These are phyloP conservation scores for Shargacucullia verbasci DNA, from an alignment of 2,888 invertebrate species.

Conservation along the genomic window DNA sequence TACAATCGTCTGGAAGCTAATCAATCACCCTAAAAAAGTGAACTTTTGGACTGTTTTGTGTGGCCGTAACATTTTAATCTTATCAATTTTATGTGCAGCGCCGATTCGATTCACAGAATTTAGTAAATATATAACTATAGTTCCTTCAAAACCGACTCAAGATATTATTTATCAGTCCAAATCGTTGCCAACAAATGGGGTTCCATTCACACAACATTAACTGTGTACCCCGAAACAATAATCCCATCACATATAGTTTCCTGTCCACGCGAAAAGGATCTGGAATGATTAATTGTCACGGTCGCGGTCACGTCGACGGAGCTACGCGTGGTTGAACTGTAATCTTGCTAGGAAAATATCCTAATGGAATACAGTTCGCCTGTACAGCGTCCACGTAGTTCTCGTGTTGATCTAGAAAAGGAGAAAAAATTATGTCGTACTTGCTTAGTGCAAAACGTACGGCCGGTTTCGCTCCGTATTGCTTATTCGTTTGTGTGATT, in stretches of 20 bases:
- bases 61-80: too few relatives aligned
- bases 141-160: background rate
- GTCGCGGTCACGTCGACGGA: slow-evolving; percentile 57
- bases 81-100: too few relatives aligned
- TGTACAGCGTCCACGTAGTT: slow-evolving; percentile 3
- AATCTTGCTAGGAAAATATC: slow-evolving; percentile 47
- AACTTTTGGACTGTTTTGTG: too few relatives aligned
- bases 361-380: slow-evolving; percentile 28
- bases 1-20: too few relatives aligned
- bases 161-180: slow-evolving; percentile 16
- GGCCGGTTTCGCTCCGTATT: too few relatives aligned
- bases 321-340: slow-evolving; percentile 57
- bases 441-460: background rate
- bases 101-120: too few relatives aligned
- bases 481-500: too few relatives aligned
- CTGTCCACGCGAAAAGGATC: slow-evolving; percentile 49
- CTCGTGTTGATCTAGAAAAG: background rate
- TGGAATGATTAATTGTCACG: slow-evolving; percentile 58
- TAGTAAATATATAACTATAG: background rate
- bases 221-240: slow-evolving; percentile 42
- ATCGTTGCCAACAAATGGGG: slow-evolving; percentile 27
- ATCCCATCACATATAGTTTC: slow-evolving; percentile 48
- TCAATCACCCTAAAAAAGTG: too few relatives aligned
- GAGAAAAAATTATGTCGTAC: background rate
- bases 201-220: slow-evolving; percentile 26